Conservation (phyloP, 2,797 vertebrate species). For the Pelodytes ibericus region DNA sequence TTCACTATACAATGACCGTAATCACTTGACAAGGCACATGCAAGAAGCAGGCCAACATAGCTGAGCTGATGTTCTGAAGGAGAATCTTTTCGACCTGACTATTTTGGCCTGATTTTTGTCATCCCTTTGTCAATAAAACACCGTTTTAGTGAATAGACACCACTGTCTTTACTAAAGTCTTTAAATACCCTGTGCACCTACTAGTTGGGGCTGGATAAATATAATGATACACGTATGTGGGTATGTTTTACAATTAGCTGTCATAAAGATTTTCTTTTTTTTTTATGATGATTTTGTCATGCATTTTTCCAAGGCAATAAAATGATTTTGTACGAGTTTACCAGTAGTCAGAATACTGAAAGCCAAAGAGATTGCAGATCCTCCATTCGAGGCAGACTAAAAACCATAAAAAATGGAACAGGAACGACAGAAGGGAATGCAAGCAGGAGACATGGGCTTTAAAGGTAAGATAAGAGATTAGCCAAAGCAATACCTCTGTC, state of each 20-base stretch:
- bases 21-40: too few species aligned
- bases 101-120: too few species aligned
- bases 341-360: background rate
- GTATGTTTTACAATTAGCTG: background rate
- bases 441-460: background rate
- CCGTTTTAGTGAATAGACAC: background rate
- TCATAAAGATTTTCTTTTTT: background rate
- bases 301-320: conserved; percentile 2
- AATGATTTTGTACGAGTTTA: background rate
- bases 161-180: too few species aligned
- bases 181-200: background rate
- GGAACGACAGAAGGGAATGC: background rate
- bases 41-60: too few species aligned
- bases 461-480: background rate
- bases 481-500: background rate
- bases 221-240: background rate
- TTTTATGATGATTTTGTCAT: background rate
- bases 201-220: background rate
- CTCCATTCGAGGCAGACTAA: background rate
- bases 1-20: too few species aligned
- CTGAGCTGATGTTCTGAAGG: too few species aligned
- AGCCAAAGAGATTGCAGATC: background rate
- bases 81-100: too few species aligned
- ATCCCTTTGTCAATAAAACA: too few species aligned
- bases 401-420: background rate